phyloP scores from a whole-genome alignment of 2,888 invertebrate species.

The Pterobdella sp. region DNA sequence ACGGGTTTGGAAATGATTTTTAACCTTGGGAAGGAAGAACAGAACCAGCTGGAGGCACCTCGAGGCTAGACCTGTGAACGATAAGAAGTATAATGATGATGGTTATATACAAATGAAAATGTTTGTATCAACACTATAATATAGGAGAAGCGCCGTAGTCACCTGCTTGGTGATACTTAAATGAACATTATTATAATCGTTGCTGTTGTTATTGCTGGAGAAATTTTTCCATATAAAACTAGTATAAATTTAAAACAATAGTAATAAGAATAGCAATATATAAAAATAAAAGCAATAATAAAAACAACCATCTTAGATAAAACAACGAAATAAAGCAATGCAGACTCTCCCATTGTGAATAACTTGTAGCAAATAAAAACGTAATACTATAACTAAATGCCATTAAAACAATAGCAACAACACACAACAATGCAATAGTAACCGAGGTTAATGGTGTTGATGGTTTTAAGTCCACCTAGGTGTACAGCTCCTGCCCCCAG shows the following conservation, averaged over 20 bases:
- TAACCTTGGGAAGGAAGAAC: conserved; percentile 56
- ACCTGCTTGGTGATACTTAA: no score
- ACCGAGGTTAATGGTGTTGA: conserved; percentile 80
- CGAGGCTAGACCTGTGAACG: conserved; percentile 50
- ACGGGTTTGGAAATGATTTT: conserved; percentile 48
- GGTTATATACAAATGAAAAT: no score
- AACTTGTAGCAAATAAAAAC: no score
- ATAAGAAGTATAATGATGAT: not conserved
- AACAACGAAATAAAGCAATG: no score
- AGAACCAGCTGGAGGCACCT: conserved; percentile 55
- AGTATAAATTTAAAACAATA: not conserved
- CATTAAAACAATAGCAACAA: not conserved
- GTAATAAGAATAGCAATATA: not conserved
- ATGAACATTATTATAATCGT: no score
- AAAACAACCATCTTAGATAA: no score
- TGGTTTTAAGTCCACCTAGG: conserved; percentile 66
- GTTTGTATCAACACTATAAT: no score
- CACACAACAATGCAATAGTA: conserved; percentile 27
- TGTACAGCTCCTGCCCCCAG: conserved; percentile 92
- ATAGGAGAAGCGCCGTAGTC: no score
- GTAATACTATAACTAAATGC: no score
- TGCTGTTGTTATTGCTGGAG: not conserved
- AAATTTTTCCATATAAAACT: not conserved
- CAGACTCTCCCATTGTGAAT: no score
- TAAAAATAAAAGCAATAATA: no score